A percentile compares a stretch with the other conserved stretches of the same genome.
Conservation (phyloP, 2,113 vertebrate species). For the Embiotoca jacksoni region DNA sequence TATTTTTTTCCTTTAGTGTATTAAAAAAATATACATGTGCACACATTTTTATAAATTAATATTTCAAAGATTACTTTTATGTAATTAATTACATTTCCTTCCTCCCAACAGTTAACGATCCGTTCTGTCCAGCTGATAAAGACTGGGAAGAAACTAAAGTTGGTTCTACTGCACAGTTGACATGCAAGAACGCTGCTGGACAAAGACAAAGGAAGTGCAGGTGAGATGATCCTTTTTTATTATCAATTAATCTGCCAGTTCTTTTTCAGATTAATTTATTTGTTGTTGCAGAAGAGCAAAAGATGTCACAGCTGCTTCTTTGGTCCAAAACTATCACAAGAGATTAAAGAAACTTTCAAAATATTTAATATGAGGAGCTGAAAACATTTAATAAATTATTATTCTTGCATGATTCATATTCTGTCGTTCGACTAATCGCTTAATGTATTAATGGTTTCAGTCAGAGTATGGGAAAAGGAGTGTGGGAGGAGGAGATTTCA, state of each 20-base stretch:
- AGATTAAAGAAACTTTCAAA: not conserved
- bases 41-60: no score
- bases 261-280: not conserved
- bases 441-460: not conserved
- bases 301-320: not conserved
- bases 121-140: rapidly evolving
- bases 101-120: rapidly evolving
- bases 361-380: no score
- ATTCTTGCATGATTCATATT: not conserved
- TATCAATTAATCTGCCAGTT: not conserved
- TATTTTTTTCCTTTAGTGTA: no score
- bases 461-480: rapidly evolving
- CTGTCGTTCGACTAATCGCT: not conserved
- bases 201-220: not conserved
- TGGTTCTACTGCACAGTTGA: constrained; percentile 1
- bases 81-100: not conserved
- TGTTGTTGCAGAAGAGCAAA: not conserved
- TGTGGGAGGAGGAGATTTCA: rapidly evolving
- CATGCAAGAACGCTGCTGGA: constrained; percentile 41
- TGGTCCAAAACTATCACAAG: not conserved
- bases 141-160: constrained; percentile 59
- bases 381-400: no score
- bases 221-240: constrained; percentile 4
- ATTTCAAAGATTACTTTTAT: no score
- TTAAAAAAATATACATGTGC: no score